Percentiles rank a stretch among this genome's conserved stretches.
phyloP scores from a whole-genome alignment of 2,888 invertebrate genomes.

The Oasisia sp. region DNA sequence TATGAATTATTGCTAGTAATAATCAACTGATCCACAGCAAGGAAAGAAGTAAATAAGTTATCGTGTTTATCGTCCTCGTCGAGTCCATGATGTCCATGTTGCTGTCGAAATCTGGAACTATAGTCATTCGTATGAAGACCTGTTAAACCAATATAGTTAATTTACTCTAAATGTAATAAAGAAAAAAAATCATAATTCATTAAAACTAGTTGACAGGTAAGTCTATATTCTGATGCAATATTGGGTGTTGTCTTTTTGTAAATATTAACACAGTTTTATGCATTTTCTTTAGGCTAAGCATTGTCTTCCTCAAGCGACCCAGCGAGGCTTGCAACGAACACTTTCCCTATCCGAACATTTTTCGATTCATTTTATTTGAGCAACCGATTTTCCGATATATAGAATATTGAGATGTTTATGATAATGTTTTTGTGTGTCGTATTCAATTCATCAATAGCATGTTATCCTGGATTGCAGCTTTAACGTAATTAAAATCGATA shows the following conservation, averaged over 20 bases:
- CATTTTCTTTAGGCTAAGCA: too few species aligned
- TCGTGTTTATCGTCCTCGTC: constrained; percentile 17
- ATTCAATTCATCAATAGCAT: too few species aligned
- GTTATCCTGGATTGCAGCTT: background rate
- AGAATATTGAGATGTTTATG: too few species aligned
- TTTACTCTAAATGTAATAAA: background rate
- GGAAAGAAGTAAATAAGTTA: background rate
- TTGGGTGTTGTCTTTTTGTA: background rate
- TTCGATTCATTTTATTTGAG: too few species aligned
- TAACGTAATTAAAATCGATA: background rate
- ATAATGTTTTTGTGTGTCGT: too few species aligned
- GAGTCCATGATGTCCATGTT: constrained; percentile 13
- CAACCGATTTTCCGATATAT: too few species aligned
- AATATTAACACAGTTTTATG: background rate
- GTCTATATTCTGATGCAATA: background rate
- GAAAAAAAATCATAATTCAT: background rate
- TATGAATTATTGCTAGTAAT: background rate
- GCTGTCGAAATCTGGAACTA: background rate
- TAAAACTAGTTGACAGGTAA: background rate
- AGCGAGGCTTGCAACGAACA: too few species aligned
- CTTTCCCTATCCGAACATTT: too few species aligned
- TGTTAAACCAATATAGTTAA: background rate
- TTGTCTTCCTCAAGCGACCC: too few species aligned
- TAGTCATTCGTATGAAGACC: background rate
- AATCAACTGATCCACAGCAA: constrained; percentile 17